phyloP scores from a whole-genome alignment of 1,140 invertebrate species.

The Cyrtorhinus lividipennis region DNA sequence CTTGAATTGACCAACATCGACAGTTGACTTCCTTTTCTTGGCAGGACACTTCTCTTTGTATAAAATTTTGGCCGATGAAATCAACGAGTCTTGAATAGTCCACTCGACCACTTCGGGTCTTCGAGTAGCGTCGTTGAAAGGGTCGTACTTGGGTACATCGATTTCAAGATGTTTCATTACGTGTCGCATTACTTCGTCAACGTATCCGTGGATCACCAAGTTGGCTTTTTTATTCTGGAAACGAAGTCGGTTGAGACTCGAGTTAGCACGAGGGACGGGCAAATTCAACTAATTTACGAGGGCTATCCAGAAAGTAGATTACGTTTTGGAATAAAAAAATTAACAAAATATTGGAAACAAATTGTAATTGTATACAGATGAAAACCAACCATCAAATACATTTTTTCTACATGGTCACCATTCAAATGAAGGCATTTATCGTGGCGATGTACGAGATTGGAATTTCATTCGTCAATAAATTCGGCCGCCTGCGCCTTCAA shows the following conservation, averaged over 20 bases:
- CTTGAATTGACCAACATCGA: no score
- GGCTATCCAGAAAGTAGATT: no score
- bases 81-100: constrained; percentile 37
- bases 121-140: constrained; percentile 49
- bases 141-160: constrained; percentile 53
- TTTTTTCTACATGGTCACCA: not conserved
- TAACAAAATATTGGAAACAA: no score
- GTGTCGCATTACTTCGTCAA: constrained; percentile 67
- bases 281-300: constrained; percentile 16
- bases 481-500: no score
- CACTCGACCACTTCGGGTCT: constrained; percentile 38
- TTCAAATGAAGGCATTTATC: no score
- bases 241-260: no score
- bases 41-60: constrained; percentile 27
- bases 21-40: constrained; percentile 20
- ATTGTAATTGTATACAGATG: not conserved
- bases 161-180: constrained; percentile 58
- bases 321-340: no score
- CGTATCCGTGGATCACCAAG: constrained; percentile 75
- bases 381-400: not conserved
- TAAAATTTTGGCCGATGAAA: constrained; percentile 38
- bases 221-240: constrained; percentile 78
- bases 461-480: no score
- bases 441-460: no score
- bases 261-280: not conserved